Conservation (phyloP, 2,113 vertebrate species). For the Caretta caretta region DNA sequence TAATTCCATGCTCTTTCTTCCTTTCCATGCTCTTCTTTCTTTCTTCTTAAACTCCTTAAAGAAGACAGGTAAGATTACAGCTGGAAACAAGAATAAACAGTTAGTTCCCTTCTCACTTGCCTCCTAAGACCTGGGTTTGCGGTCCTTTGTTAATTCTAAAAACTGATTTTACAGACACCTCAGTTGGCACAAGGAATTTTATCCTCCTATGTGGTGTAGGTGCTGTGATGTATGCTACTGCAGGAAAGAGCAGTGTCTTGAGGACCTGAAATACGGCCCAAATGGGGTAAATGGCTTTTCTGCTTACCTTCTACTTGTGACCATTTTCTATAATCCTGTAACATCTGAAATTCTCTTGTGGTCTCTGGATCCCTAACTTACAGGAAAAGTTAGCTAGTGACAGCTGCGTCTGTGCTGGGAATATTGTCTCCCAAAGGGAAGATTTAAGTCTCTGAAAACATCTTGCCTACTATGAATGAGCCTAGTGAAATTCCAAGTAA, state of each 20-base stretch:
- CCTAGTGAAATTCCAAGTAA: not conserved
- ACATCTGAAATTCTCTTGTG: rapidly evolving
- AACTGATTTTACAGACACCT: not conserved
- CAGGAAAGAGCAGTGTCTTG: not conserved
- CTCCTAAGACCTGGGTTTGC: not conserved
- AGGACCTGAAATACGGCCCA: rapidly evolving
- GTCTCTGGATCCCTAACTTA: not conserved
- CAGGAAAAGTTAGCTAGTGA: not conserved
- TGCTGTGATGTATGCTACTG: not conserved
- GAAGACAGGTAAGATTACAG: not conserved
- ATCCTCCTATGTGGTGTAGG: not conserved
- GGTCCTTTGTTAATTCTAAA: not conserved
- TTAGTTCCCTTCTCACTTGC: not conserved
- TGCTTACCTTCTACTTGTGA: not conserved
- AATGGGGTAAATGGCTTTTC: rapidly evolving
- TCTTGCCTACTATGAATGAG: not conserved
- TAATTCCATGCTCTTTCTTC: not conserved
- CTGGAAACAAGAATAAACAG: not conserved
- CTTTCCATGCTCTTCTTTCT: not conserved
- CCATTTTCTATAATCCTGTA: not conserved
- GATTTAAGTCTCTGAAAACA: not conserved
- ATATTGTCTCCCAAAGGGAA: not conserved
- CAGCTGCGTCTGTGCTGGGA: not conserved
- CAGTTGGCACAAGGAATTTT: not conserved
- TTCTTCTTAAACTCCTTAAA: not conserved